Conservation (phyloP, 2,797 vertebrate species). For the Brotula barbata region DNA sequence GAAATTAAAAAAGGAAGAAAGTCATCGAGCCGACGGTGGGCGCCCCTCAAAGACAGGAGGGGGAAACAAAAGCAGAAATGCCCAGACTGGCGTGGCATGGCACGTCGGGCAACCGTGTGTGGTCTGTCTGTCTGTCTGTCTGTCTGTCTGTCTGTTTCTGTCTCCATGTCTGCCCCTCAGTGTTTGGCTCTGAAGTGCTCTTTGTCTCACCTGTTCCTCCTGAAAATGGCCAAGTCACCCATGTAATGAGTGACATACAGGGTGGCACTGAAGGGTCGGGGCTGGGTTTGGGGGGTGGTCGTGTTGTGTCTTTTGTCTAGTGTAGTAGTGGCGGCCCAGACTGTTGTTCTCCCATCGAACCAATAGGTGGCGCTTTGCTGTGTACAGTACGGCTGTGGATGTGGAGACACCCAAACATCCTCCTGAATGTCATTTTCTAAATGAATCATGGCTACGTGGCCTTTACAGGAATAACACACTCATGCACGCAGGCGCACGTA, state of each 20-base stretch:
- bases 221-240: constrained; percentile 24
- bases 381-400: constrained; percentile 32
- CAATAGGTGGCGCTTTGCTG: constrained; percentile 62
- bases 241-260: constrained; percentile 4
- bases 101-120: constrained; percentile 41
- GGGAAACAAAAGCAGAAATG: constrained; percentile 65
- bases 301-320: constrained; percentile 65
- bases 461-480: constrained; percentile 28
- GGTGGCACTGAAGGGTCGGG: constrained; percentile 13
- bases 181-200: constrained; percentile 19
- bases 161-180: too few relatives aligned
- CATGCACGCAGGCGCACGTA: constrained; percentile 30
- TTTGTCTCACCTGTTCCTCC: background rate
- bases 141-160: background rate
- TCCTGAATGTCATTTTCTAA: constrained; percentile 28
- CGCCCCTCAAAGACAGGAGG: constrained; percentile 36
- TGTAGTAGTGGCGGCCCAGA: constrained; percentile 58
- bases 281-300: too few relatives aligned
- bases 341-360: constrained; percentile 66
- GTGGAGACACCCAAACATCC: constrained; percentile 65
- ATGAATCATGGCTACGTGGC: constrained; percentile 20
- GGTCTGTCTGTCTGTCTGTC: background rate
- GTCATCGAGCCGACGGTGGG: constrained; percentile 49
- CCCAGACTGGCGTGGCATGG: constrained; percentile 69
- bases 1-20: too few relatives aligned